Evolutionary conservation across 1,140 invertebrate genomes (phyloP).

Genomic region (Lerema accius): DNA sequence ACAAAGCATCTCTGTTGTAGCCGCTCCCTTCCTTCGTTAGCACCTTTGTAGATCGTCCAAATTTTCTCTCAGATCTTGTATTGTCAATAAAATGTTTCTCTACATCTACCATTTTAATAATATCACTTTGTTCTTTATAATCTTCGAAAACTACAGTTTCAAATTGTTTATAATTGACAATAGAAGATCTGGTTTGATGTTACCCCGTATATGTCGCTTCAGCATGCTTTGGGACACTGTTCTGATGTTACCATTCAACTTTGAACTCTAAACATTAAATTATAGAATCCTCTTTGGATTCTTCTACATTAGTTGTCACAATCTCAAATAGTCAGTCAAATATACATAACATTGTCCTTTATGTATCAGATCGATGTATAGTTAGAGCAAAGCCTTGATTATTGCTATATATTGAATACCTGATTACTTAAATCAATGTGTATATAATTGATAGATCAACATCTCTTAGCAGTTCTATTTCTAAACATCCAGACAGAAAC

Average conservation of each 20-base stretch:
- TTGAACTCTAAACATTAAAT: neutral
- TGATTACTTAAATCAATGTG: constrained; percentile 35
- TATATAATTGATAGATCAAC: constrained; percentile 48
- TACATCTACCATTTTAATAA: constrained; percentile 10
- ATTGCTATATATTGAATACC: constrained; percentile 1
- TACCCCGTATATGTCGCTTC: constrained; percentile 59
- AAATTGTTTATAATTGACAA: constrained; percentile 54
- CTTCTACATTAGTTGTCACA: neutral
- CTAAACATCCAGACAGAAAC: constrained; percentile 26
- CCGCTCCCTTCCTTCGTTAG: constrained; percentile 80
- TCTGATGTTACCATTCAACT: constrained; percentile 42
- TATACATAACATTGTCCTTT: constrained; percentile 50
- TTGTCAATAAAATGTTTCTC: constrained; percentile 49
- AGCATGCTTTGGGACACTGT: constrained; percentile 71
- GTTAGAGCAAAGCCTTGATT: constrained; percentile 31
- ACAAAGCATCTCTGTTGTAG: constrained; percentile 67
- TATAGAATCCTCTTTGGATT: neutral
- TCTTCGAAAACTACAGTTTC: constrained; percentile 19
- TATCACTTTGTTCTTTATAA: too few species aligned
- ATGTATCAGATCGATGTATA: constrained; percentile 35
- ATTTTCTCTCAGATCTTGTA: constrained; percentile 58
- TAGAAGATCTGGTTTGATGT: constrained; percentile 49
- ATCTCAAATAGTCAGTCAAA: neutral
- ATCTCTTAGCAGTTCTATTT: constrained; percentile 29
- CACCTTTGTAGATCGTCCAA: constrained; percentile 82